Base-by-base conservation (phyloP, 2,888 invertebrate species). In the Meghimatium bilineatum region DNA sequence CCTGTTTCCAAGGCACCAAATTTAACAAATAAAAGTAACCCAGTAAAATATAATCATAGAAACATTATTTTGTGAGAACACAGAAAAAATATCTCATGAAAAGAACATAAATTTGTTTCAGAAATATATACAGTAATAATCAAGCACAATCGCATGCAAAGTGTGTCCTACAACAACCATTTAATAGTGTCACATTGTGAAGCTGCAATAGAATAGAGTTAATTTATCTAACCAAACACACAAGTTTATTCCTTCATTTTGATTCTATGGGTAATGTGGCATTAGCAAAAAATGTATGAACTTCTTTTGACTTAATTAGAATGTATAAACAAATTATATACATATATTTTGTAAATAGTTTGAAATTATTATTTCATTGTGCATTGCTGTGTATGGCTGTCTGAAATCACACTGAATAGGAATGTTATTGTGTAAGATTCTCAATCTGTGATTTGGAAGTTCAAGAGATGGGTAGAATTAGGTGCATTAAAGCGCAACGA, bases 271-370 rank as follows among this genome's bases (percentile, higher is more conserved):
- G n/a, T n/a, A 63, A 63, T n/a, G 26, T 6, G 60, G 60, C 60
- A 63, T 63, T 63, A 63, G 60, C 26, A 63, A 63, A 63, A 3
- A n/a, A n/a, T n/a, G 1, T 63, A n/a, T 63, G n/a, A 6, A 63
- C n/a, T n/a, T 63, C 23, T 63, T 63, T 63, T 26, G 14, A 56
- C 20, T 14, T n/a, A n/a, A 63, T 63, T n/a, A 63, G 60, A n/a
- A n/a, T 63, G 60, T 63, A n/a, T n/a, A 63, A 63, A 63, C 26
- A 63, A 63, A n/a, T 56, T 56, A 56, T 63, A 63, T 63, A 63
- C 23, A n/a, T n/a, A 23, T 63, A 8, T n/a, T 63, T 63, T 63
- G 60, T 63, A n/a, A 1, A 63, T n/a, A 63, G 23, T n/a, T n/a
- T 23, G 60, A 63, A 63, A n/a, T n/a, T n/a, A 63, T 63, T 63